These are phyloP conservation scores for Mustela nigripes DNA, from an alignment of 2,113 vertebrate genomes.

Conservation along the genomic window DNA sequence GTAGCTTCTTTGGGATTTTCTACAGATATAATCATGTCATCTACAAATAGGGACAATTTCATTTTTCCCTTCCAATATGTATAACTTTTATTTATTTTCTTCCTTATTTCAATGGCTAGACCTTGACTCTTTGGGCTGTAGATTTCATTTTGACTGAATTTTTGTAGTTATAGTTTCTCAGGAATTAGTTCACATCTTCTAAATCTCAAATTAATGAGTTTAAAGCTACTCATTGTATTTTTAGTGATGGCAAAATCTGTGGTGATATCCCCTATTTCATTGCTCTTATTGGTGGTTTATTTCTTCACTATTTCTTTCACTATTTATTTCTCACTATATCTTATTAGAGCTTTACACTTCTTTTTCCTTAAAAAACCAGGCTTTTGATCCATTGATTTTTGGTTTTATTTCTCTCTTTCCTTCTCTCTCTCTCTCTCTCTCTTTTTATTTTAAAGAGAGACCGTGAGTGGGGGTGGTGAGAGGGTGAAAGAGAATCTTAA, in stretches of 20 bases:
- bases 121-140: background rate
- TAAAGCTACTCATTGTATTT: background rate
- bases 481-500: background rate
- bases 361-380: background rate
- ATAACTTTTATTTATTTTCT: no score
- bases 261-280: background rate
- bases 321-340: background rate
- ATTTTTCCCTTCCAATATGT: no score
- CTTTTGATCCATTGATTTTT: background rate
- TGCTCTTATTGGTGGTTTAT: background rate
- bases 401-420: background rate
- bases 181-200: background rate
- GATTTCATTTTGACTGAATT: background rate
- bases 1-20: no score
- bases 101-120: no score
- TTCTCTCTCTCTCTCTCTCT: background rate
- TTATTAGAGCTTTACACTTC: background rate
- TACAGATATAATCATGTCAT: no score
- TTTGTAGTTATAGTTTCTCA: background rate
- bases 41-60: no score
- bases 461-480: background rate
- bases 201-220: background rate
- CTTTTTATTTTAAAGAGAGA: background rate
- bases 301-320: background rate
- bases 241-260: background rate